Evolutionary conservation across 2,113 vertebrate species (phyloP), one percentile per base, ranked within the genome.

Genomic region (Tichodroma muraria): DNA sequence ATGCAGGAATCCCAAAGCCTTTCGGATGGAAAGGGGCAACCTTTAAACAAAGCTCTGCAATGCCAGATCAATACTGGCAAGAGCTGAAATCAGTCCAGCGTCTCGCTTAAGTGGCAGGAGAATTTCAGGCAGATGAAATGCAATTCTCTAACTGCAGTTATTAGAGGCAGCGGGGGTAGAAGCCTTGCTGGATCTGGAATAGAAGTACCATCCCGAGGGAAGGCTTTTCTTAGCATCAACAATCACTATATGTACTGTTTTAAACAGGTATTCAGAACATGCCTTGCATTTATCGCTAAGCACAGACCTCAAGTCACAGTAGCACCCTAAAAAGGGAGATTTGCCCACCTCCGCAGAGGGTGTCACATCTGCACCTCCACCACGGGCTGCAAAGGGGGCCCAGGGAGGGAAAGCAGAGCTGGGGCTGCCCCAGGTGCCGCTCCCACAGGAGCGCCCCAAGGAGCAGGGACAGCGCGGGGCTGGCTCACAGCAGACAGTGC

Each of bases 221-320:
- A 80, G 38, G 82, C 72, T 95, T 95, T 95, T 95, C 93, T 96
- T 96, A 92, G 85, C 77, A 85, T 86, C 90, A 75, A 78, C 90
- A 86, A 80, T 90, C 56, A 54, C 56, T 94, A 3, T 54, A 30
- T 68, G 80, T 21, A 31, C 92, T 66, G 60, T 59, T 94, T 88
- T 56, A 92, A 96, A 80, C n/a, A 88, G 88, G 86, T n/a, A 52
- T 24, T 21, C 35, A 40, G 68, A 69, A 47, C 14, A 42, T 31
- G 76, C 80, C 54, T 88, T 15, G 40, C 75, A 86, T 90, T 42
- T 31, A 77, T 33, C 15, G 38, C 90, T 59, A 38, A 85, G 81
- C 68, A 35, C 22, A 95, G 52, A 45, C 53, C 57, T 76, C 15
- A 24, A 81, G 31, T 21, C 65, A 15, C 61, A 27, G 66, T 0